Percentiles rank a stretch among this genome's conserved stretches.
phyloP scores from a whole-genome alignment of 2,888 invertebrate genomes.

The Mythimna albipuncta region DNA sequence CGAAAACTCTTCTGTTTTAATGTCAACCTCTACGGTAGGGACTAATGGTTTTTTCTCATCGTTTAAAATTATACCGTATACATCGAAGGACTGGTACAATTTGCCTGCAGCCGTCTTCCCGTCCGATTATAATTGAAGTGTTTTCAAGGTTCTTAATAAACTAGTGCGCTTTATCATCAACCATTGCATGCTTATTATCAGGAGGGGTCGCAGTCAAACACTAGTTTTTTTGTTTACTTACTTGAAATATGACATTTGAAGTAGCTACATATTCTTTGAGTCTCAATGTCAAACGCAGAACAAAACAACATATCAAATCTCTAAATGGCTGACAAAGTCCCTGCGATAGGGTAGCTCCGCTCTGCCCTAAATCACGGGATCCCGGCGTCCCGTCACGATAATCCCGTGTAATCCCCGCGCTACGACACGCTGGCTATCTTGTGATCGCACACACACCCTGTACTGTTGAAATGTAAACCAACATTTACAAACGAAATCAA shows the following conservation, averaged over 20 bases:
- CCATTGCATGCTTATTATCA: too few species aligned
- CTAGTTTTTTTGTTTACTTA: too few species aligned
- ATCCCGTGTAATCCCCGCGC: conserved; percentile 52
- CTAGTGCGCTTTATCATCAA: too few species aligned
- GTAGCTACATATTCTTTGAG: not conserved
- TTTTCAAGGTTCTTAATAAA: too few species aligned
- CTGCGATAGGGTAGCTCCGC: conserved; percentile 24
- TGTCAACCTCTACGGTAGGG: too few species aligned
- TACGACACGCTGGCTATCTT: conserved; percentile 25
- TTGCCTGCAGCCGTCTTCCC: too few species aligned
- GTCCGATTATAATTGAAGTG: too few species aligned
- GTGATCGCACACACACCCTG: conserved; percentile 8
- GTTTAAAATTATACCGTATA: too few species aligned
- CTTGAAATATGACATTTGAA: not conserved
- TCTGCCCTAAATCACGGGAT: conserved; percentile 53
- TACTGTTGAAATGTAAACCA: not conserved
- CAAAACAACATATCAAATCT: conserved; percentile 4
- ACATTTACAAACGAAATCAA: not conserved
- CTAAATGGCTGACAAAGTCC: not conserved
- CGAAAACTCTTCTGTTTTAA: too few species aligned
- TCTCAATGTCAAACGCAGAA: not conserved
- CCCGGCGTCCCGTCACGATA: conserved; percentile 43
- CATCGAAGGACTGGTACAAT: too few species aligned
- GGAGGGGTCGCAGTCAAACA: too few species aligned
- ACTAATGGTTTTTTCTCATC: too few species aligned